Conservation (phyloP, 2,113 vertebrate genomes). For the Azemiops feae region DNA sequence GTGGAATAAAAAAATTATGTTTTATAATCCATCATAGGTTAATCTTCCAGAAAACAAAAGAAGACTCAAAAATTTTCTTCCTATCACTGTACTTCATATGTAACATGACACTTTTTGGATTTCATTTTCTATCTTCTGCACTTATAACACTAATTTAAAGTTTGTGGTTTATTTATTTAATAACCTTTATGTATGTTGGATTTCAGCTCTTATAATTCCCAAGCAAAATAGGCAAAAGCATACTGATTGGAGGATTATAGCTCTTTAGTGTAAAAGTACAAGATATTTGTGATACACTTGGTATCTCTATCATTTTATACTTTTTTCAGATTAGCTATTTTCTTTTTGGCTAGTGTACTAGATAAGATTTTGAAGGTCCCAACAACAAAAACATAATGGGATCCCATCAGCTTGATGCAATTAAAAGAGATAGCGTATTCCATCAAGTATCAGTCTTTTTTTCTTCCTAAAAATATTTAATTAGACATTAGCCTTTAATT, state of each 20-base stretch:
- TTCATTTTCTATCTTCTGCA: background rate
- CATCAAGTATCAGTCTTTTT: background rate
- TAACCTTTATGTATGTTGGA: background rate
- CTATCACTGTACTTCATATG: background rate
- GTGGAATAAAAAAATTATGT: background rate
- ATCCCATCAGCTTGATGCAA: background rate
- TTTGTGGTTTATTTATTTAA: background rate
- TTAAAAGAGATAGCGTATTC: constrained; percentile 17
- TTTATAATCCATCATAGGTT: background rate
- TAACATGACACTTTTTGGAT: background rate
- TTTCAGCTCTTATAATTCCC: background rate
- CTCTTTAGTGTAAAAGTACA: constrained; percentile 8
- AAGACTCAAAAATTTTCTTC: background rate
- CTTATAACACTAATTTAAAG: background rate
- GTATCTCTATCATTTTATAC: constrained; percentile 5
- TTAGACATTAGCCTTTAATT: constrained; percentile 30
- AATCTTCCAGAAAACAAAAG: background rate
- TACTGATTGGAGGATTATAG: background rate
- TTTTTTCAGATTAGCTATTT: background rate
- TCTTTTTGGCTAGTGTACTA: background rate
- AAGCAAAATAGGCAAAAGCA: background rate
- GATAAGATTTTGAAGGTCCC: background rate
- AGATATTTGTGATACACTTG: background rate
- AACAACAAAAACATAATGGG: background rate
- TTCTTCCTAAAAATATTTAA: background rate